Evolutionary conservation across 1,140 invertebrate species (phyloP).

Genomic region (Hetaerina americana): DNA sequence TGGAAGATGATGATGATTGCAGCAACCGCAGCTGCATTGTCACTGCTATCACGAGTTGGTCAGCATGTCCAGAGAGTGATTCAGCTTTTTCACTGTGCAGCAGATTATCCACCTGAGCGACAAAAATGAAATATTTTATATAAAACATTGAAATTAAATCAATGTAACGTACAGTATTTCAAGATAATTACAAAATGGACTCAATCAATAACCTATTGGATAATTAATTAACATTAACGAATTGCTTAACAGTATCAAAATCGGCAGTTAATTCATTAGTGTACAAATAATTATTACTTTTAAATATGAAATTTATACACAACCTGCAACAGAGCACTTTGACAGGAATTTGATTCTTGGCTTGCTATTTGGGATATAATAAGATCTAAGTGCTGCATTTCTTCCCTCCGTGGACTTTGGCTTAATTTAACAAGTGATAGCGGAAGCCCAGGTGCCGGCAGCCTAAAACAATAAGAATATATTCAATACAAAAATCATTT

Average conservation of each 20-base stretch:
- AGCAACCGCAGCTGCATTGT: constrained; percentile 54
- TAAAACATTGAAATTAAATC: no score
- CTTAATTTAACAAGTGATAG: not conserved
- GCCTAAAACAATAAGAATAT: not conserved
- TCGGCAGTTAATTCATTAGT: no score
- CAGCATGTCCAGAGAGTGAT: constrained; percentile 36
- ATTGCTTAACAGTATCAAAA: no score
- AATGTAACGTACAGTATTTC: no score
- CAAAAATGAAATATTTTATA: not conserved
- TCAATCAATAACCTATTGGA: no score
- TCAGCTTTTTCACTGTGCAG: constrained; percentile 29
- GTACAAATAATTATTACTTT: no score
- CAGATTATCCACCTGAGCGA: constrained; percentile 28
- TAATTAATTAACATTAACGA: no score
- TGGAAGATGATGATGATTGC: constrained; percentile 19
- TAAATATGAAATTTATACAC: no score
- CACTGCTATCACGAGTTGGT: constrained; percentile 55
- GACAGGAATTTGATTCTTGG: not conserved
- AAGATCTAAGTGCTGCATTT: not conserved
- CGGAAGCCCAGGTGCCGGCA: not conserved
- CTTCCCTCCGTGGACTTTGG: not conserved
- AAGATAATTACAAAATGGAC: no score
- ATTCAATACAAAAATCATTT: not conserved
- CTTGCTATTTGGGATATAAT: not conserved
- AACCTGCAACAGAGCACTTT: not conserved